These are phyloP conservation scores for Standfussiana lucernea DNA, from an alignment of 2,888 invertebrate species.

Conservation along the genomic window DNA sequence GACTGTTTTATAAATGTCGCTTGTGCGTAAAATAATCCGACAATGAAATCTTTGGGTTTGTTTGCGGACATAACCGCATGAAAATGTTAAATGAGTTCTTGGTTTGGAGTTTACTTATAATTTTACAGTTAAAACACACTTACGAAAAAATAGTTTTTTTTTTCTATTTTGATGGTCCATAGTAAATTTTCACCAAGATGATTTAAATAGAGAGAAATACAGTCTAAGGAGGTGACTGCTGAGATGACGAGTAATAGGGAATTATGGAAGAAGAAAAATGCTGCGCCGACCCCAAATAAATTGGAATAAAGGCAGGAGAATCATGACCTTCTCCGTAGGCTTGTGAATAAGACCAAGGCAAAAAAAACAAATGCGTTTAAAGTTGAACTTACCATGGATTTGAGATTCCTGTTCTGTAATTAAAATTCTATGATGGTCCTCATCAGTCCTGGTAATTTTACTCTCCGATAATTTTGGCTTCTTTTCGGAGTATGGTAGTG, in stretches of 20 bases:
- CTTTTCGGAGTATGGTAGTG: slow-evolving; percentile 73
- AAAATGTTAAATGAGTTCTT: background rate
- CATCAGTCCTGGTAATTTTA: slow-evolving; percentile 74
- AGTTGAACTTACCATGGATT: slow-evolving; percentile 77
- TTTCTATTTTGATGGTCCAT: background rate
- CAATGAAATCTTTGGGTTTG: background rate
- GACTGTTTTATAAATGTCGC: background rate
- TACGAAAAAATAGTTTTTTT: background rate
- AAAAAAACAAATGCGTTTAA: slow-evolving; percentile 10
- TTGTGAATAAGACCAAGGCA: background rate
- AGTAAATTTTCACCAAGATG: background rate
- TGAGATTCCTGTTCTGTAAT: slow-evolving; percentile 82
- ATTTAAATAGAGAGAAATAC: background rate
- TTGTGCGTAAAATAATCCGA: background rate
- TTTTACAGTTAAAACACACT: background rate
- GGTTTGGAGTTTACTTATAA: background rate
- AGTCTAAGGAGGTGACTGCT: no score
- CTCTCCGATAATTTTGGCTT: slow-evolving; percentile 71
- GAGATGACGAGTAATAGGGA: no score
- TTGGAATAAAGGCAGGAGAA: no score
- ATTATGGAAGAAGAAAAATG: no score
- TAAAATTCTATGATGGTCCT: slow-evolving; percentile 71
- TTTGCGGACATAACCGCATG: background rate
- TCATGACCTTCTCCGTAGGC: no score
- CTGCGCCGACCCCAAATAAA: no score